Base-by-base conservation (phyloP, 2,797 vertebrate species). In the Sphenodon punctatus region DNA sequence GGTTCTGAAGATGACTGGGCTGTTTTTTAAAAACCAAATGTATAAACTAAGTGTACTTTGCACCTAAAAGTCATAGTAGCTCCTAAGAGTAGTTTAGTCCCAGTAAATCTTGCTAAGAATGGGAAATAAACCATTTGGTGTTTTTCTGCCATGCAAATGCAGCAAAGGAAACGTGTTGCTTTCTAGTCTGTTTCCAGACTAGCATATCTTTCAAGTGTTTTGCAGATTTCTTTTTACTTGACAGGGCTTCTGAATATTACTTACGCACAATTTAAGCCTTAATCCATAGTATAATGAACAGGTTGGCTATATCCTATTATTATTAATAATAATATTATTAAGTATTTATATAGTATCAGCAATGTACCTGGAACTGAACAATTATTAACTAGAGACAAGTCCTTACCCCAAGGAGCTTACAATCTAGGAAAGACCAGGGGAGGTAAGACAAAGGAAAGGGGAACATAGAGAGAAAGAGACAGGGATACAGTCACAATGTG, bases 81-180 rank as follows among this genome's bases (percentile, higher is more conserved):
- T 17, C 42, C n/a, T 39, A 72, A 20, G 36, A 69, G 8, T 5
- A 17, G 2, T 15, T 60, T 53, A 12, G 61, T 16, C 2, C 3
- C 60, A 8, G 8, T 23, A 15, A 6, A 56, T 22, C 23, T n/a
- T 7, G 34, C 36, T 16, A 51, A 13, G 10, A n/a, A 8, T 32
- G 1, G 3, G 43, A 14, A 30, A 86, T 46, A 19, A 63, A 12
- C 14, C 10, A 49, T 32, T 74, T 65, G 8, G 17, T 89, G 46
- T 20, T 30, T 55, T 19, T 67, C 45, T 45, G 61, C 4, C 38
- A 32, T 6, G 78, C 48, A 79, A 51, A 16, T 10, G 11, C 0
- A 79, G 16, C 23, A 15, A 7, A 42, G n/a, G 1, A 39, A 0
- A 0, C 4, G 25, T 9, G 59, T 17, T 19, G 27, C n/a, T 63